These are phyloP conservation scores for Nysson spinosus DNA, from an alignment of 2,888 invertebrate species.

Conservation along the genomic window DNA sequence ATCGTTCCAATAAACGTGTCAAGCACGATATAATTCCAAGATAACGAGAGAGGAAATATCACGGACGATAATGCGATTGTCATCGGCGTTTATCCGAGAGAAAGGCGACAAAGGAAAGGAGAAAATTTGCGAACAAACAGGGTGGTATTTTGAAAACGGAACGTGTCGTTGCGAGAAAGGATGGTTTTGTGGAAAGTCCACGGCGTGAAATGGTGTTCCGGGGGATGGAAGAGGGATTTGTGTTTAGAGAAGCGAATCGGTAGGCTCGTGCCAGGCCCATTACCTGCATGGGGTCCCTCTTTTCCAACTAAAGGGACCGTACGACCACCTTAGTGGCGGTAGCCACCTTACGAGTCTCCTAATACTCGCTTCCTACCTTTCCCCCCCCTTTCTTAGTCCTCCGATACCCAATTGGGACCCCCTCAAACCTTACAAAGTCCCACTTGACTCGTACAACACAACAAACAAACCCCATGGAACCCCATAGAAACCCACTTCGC, in stretches of 20 bases:
- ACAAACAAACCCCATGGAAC: constrained; percentile 59
- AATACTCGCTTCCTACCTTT: constrained; percentile 62
- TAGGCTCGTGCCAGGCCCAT: constrained; percentile 67
- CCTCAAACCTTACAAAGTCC: constrained; percentile 63
- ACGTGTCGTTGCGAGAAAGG: background rate
- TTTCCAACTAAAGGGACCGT: constrained; percentile 50
- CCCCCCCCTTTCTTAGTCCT: too few relatives aligned
- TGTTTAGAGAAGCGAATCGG: constrained; percentile 29
- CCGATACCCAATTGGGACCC: constrained; percentile 66
- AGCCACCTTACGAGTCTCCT: constrained; percentile 58
- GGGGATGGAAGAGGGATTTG: background rate
- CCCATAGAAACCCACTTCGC: background rate
- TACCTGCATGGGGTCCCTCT: constrained; percentile 61
- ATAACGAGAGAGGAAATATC: background rate
- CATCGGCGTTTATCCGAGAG: too few relatives aligned
- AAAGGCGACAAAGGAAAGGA: too few relatives aligned
- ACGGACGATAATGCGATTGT: background rate
- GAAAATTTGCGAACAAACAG: too few relatives aligned
- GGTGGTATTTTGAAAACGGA: too few relatives aligned
- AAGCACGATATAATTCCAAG: too few relatives aligned
- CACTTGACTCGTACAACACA: constrained; percentile 66
- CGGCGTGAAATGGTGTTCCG: constrained; percentile 61
- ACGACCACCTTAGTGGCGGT: constrained; percentile 53
- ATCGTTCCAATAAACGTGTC: too few relatives aligned
- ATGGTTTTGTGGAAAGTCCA: constrained; percentile 29